Evolutionary conservation across 2,797 vertebrate species (phyloP).

Genomic region (Poeciliopsis presidionis): DNA sequence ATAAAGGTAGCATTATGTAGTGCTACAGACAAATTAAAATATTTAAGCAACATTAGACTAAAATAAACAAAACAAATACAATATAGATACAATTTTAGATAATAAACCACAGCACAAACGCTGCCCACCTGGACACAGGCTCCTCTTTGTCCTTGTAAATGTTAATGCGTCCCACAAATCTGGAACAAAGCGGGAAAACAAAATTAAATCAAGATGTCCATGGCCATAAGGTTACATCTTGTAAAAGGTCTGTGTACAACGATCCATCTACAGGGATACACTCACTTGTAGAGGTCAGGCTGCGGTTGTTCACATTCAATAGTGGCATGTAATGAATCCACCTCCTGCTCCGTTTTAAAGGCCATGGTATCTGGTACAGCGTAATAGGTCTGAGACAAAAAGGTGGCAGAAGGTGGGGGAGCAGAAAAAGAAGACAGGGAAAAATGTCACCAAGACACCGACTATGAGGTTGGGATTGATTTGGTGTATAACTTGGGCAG

Average conservation of each 20-base stretch:
- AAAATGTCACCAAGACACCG: slow-evolving; percentile 67
- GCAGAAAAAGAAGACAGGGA: slow-evolving; percentile 52
- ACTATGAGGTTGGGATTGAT: slow-evolving; percentile 57
- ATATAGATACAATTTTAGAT: background rate
- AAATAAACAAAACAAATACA: background rate
- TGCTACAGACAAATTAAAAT: background rate
- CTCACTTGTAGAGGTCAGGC: slow-evolving; percentile 99
- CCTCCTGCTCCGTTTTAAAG: slow-evolving; percentile 91
- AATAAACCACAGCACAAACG: background rate
- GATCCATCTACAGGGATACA: slow-evolving; percentile 38
- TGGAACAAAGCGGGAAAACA: slow-evolving; percentile 56
- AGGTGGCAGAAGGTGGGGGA: slow-evolving; percentile 25
- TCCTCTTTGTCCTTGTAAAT: slow-evolving; percentile 93
- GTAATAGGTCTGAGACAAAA: slow-evolving; percentile 87
- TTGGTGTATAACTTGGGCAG: slow-evolving; percentile 31
- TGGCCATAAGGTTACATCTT: slow-evolving; percentile 11
- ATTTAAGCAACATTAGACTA: background rate
- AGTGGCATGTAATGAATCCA: slow-evolving; percentile 90
- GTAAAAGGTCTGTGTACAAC: slow-evolving; percentile 17
- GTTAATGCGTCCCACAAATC: slow-evolving; percentile 97
- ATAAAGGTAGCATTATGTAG: background rate
- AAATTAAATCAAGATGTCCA: slow-evolving; percentile 36
- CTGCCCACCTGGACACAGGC: slow-evolving; percentile 88
- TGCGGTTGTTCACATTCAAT: slow-evolving; percentile 99
- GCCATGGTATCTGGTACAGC: slow-evolving; percentile 95